phyloP scores from a whole-genome alignment of 2,888 invertebrate genomes.

The Aproaerema taeniolella region DNA sequence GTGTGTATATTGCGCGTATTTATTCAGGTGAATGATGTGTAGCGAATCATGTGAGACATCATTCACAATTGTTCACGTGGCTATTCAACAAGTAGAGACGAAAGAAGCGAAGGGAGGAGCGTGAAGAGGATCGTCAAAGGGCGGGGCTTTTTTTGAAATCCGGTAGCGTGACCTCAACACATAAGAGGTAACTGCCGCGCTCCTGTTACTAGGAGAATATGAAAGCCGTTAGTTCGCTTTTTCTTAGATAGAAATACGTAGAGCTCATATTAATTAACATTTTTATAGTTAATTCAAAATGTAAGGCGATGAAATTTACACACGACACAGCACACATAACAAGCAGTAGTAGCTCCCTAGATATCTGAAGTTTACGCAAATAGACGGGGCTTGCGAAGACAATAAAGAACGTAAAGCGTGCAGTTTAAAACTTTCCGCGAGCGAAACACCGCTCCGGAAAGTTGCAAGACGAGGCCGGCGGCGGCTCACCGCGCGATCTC shows the following conservation, averaged over 20 bases:
- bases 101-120: slow-evolving; percentile 70
- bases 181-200: slow-evolving; percentile 56
- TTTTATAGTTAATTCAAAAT: slow-evolving; percentile 34
- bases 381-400: slow-evolving; percentile 52
- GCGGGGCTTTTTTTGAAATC: slow-evolving; percentile 63
- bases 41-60: slow-evolving; percentile 52
- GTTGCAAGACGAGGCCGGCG: slow-evolving; percentile 56
- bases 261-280: slow-evolving; percentile 28
- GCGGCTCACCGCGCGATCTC: slow-evolving; percentile 41
- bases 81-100: slow-evolving; percentile 61
- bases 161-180: slow-evolving; percentile 57
- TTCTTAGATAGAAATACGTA: slow-evolving; percentile 34
- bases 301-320: slow-evolving; percentile 43
- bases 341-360: too few species aligned
- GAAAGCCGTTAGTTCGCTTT: slow-evolving; percentile 53
- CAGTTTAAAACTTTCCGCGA: slow-evolving; percentile 65
- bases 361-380: slow-evolving; percentile 55
- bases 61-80: slow-evolving; percentile 51
- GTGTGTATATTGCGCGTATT: slow-evolving; percentile 15
- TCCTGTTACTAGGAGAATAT: slow-evolving; percentile 61
- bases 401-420: slow-evolving; percentile 69
- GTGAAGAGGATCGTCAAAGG: slow-evolving; percentile 53
- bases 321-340: too few species aligned
- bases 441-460: slow-evolving; percentile 56
- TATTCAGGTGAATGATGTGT: slow-evolving; percentile 31